Evolutionary conservation across 2,113 vertebrate species (phyloP), one percentile per base, ranked within the genome.

Genomic region (Pogonocichla stellata): DNA sequence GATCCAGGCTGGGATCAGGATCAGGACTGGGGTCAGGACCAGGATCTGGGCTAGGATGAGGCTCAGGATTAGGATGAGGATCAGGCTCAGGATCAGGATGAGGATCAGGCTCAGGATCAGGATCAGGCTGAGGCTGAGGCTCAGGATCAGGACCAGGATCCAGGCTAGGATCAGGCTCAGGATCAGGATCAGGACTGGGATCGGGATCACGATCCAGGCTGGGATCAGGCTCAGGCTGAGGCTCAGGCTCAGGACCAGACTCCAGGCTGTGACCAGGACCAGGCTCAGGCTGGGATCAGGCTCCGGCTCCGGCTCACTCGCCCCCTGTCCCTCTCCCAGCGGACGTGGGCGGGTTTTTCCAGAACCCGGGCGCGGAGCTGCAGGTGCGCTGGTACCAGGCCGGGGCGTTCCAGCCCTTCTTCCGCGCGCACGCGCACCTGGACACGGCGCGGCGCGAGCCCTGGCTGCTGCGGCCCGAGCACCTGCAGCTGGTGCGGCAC

Each of bases 391-490:
- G 82, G 82, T 85, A 85, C 82, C 82, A 85, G 82, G 82, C 82
- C 9, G 82, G 82, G 9, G 70, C 82, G 0, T 85, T 99, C 91
- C 99, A 99, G 97, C 99, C 99, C 0, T 99, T 99, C 95, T 99
- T 98, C 93, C 98, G 99, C 8, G 98, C 98, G 19, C 99, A 99
- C 15, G 99, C 99, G 12, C 99, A 99, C 96, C 77, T 99, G 96
- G 99, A 99, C 97, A 99, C 99, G 0, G 98, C 98, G 2, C 98
- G 99, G 11, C 98, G 99, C 2, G 99, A 99, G 86, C 99, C 99
- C 2, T 99, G 99, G 99, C 80, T 82, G 80, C 80, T 82, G 66
- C 31, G 5, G 12, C 54, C 80, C 14, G 80, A 82, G 66, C 80
- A 71, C 80, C 80, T 82, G 80, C 14, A 3, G 5, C 5, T 11